Base-by-base conservation (phyloP, 2,113 vertebrate species). In the Lampris megalopsis region DNA sequence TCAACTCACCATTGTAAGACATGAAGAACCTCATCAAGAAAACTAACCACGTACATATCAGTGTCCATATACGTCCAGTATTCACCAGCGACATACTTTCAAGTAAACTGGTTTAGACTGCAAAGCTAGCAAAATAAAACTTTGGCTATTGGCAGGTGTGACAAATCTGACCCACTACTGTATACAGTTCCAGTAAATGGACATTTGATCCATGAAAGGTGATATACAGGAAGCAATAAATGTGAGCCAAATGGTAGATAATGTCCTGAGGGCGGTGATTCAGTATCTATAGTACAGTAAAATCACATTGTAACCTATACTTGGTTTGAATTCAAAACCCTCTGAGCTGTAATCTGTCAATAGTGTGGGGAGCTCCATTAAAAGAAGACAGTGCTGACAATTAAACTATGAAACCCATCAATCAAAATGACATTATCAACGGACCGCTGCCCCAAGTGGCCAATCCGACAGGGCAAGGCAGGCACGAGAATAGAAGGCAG, bases 221-320 rank as follows among this genome's bases (percentile, higher is more conserved):
- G 86, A 92, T 91, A 92, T 91, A 84, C 88, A 87, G 84, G 87
- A 92, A 90, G 82, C 78, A 67, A 87, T 82, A 82, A 86, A 83
- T 81, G 81, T 52, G 83, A 86, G 87, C 65, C 80, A 58, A 71
- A 62, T 35, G 69, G 82, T 77, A 86, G 82, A 88, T 86, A 84
- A 88, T 91, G 79, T 83, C 57, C 66, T 9, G 10, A 73, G 65
- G 76, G 76, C 24, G 85, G 89, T 64, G 86, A 86, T 81, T 80
- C 85, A 48, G 59, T 67, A 73, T 88, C 90, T 76, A 35, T 73
- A 64, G 36, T 53, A 6, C 67, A 9, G 73, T 77, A 75, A 62
- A 81, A 66, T 82, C 54, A 43, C 47, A 9, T 24, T 35, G 75
- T 60, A 49, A 68, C 47, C 13, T 3, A 45, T 42, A 24, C 71